Evolutionary conservation across 2,113 vertebrate genomes (phyloP), one percentile per base, ranked within the genome.

Genomic region (Mobula hypostoma): DNA sequence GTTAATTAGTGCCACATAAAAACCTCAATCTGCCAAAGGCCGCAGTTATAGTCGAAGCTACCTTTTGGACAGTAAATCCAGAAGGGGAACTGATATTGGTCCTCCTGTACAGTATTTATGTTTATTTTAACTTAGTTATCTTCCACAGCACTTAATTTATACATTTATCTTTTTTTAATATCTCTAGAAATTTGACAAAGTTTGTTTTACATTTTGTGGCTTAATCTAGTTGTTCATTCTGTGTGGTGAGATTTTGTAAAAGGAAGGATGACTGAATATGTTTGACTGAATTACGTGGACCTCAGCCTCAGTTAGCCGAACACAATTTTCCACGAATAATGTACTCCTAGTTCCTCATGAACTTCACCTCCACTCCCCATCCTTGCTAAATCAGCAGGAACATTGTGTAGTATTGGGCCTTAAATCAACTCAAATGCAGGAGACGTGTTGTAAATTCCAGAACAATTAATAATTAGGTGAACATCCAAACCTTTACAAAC

Each of bases 61-160:
- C 94, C 94, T 94, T 94, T 95, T 94, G 94, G 94, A 95, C 72
- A 80, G n/a, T 94, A 70, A 19, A 74, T 74, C 72, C 21, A 74
- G 72, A 74, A 74, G 72, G 72, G 93, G 80, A 95, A 95, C 94
- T 95, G 95, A 74, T 95, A 95, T 94, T 95, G 95, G 95, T 94
- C 94, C 95, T 95, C 70, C 91, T 98, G 97, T 97, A 98, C 97
- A 98, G 97, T 98, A 98, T 98, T 98, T 98, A 98, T 97, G 96
- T 95, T 96, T 95, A 96, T 96, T 96, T 97, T 97, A 96, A 95
- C 95, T 95, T 94, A 94, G 48, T 79, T 90, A 56, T 95, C 94
- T 94, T 97, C 96, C 96, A 96, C 95, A 96, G 97, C 97, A 97
- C 97, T 97, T 97, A 97, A 97, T 97, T 97, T 97, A 97, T 97